Evolutionary conservation across 2,113 vertebrate species (phyloP).

Genomic region (Andinoacara biseriatus): DNA sequence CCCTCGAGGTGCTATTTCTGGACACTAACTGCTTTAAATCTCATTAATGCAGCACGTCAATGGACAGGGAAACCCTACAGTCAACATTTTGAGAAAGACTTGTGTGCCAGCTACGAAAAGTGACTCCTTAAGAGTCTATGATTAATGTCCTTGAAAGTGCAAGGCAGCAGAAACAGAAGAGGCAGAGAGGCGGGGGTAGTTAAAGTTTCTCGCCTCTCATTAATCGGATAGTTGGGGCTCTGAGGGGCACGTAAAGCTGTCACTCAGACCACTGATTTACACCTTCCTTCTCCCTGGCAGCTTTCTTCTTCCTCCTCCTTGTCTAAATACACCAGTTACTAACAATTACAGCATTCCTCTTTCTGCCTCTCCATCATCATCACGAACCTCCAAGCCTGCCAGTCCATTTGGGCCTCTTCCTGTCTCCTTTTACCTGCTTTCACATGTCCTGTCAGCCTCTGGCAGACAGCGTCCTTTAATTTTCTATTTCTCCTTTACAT

Average conservation of each 20-base stretch:
- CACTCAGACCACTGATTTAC: slow-evolving; percentile 70
- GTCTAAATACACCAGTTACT: slow-evolving; percentile 64
- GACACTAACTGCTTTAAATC: slow-evolving; percentile 34
- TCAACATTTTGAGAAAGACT: slow-evolving; percentile 57
- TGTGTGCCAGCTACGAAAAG: slow-evolving; percentile 48
- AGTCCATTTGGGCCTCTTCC: slow-evolving; percentile 27
- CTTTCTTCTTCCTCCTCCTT: slow-evolving; percentile 33
- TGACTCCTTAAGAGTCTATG: slow-evolving; percentile 65
- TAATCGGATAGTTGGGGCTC: slow-evolving; percentile 71
- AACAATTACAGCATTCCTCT: slow-evolving; percentile 54
- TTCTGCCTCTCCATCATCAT: slow-evolving; percentile 54
- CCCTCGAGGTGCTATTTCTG: background rate
- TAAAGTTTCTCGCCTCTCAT: slow-evolving; percentile 72
- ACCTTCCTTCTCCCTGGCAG: slow-evolving; percentile 47
- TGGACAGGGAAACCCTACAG: slow-evolving; percentile 24
- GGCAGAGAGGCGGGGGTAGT: slow-evolving; percentile 49
- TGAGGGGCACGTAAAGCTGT: slow-evolving; percentile 68
- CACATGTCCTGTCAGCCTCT: slow-evolving; percentile 56
- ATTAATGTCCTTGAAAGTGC: slow-evolving; percentile 72
- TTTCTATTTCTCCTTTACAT: slow-evolving; percentile 45
- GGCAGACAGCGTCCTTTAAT: slow-evolving; percentile 51
- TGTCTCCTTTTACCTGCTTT: slow-evolving; percentile 32
- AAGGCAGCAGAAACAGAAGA: slow-evolving; percentile 65
- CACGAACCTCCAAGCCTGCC: slow-evolving; percentile 25
- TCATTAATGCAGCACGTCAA: slow-evolving; percentile 28